A percentile compares a stretch with the other conserved stretches of the same genome.
These are phyloP conservation scores for Idaea straminata DNA, from an alignment of 2,888 invertebrate species.

Conservation along the genomic window DNA sequence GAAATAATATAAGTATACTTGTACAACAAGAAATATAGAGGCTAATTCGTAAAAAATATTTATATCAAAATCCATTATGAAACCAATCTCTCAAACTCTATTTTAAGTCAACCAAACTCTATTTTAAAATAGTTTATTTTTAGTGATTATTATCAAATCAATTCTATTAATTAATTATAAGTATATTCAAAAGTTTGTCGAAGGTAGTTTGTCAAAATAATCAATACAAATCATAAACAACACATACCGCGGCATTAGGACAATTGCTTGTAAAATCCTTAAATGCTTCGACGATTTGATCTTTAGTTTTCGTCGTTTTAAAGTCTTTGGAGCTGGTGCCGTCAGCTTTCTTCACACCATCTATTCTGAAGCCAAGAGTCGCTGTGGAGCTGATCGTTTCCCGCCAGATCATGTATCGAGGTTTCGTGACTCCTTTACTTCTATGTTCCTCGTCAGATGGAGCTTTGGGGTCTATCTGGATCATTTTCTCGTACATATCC, in stretches of 20 bases:
- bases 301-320: constrained; percentile 93
- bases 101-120: no score
- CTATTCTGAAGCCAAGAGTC: constrained; percentile 96
- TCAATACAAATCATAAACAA: constrained; percentile 12
- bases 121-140: no score
- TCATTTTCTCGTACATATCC: constrained; percentile 99
- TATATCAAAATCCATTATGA: no score
- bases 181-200: not conserved
- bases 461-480: constrained; percentile 93
- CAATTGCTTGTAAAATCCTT: constrained; percentile 89
- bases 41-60: no score
- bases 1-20: constrained; percentile 3
- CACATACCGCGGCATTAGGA: constrained; percentile 88
- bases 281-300: constrained; percentile 90
- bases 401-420: constrained; percentile 96
- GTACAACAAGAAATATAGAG: not conserved
- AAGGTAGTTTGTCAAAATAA: not conserved
- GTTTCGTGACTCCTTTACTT: constrained; percentile 95
- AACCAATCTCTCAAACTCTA: no score
- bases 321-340: constrained; percentile 97
- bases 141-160: not conserved
- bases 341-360: constrained; percentile 94
- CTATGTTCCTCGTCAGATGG: constrained; percentile 94
- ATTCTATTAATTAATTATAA: not conserved
- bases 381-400: constrained; percentile 99